These are phyloP conservation scores for Gastracanthus pulcherrimus DNA, from an alignment of 2,888 invertebrate species.

Conservation along the genomic window DNA sequence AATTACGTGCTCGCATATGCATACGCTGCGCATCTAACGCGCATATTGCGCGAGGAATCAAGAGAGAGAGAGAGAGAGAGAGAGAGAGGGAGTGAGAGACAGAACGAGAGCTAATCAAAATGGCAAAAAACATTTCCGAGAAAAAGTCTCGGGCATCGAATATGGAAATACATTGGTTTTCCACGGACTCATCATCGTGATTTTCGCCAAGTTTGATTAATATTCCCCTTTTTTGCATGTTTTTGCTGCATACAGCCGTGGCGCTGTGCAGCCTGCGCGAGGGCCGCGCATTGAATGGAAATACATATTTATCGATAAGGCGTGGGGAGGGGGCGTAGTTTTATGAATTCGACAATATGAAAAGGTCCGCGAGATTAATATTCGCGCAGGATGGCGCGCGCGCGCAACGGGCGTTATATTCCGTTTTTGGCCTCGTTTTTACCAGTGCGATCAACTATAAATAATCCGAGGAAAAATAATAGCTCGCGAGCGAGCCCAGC, in stretches of 20 bases:
- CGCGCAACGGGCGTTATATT: not conserved
- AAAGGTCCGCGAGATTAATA: constrained; percentile 18
- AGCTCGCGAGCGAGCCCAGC: too few relatives aligned
- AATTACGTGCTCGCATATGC: not conserved
- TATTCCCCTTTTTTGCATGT: not conserved
- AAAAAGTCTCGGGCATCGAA: not conserved
- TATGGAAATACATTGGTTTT: not conserved
- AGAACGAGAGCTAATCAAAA: not conserved
- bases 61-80: too few relatives aligned
- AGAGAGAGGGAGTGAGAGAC: too few relatives aligned
- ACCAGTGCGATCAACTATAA: not conserved
- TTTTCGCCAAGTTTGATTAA: not conserved
- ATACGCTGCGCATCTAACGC: too few relatives aligned
- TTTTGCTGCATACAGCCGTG: not conserved
- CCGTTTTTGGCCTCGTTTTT: constrained; percentile 5
- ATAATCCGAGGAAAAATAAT: constrained; percentile 19
- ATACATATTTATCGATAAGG: not conserved
- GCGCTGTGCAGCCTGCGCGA: not conserved
- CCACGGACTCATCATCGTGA: not conserved
- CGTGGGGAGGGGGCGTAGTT: not conserved
- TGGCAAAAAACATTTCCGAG: not conserved
- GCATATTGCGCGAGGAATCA: too few relatives aligned
- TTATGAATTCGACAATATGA: constrained; percentile 15
- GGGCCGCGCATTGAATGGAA: too few relatives aligned
- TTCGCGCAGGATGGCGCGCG: too few relatives aligned